Evolutionary conservation across 2,113 vertebrate species (phyloP).

Genomic region (Peromyscus californicus): DNA sequence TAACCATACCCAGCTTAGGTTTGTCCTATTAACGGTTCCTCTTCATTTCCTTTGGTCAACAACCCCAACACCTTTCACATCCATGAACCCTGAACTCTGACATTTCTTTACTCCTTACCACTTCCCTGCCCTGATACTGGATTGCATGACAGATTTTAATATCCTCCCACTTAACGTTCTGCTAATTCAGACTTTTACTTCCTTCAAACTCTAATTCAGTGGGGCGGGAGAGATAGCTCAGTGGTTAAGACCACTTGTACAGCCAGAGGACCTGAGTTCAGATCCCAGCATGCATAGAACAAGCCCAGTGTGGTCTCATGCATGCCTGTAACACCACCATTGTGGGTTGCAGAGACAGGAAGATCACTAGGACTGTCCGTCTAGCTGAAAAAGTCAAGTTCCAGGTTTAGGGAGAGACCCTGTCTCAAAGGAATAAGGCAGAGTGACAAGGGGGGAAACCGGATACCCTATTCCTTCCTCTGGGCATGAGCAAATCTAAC

Average conservation of each 20-base stretch:
- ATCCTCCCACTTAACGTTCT: not conserved
- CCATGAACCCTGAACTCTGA: not conserved
- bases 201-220: slow-evolving; percentile 25
- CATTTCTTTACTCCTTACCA: slow-evolving; percentile 24
- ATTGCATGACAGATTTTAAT: slow-evolving; percentile 1
- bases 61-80: not conserved
- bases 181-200: slow-evolving; percentile 14
- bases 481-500: not conserved
- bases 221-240: not conserved
- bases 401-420: not conserved
- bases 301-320: not conserved
- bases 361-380: not conserved
- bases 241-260: not conserved
- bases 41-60: not conserved
- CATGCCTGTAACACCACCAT: not conserved
- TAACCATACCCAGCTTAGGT: not conserved
- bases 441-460: no score
- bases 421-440: not conserved
- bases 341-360: not conserved
- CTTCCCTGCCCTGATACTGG: not conserved
- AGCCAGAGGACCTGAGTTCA: not conserved
- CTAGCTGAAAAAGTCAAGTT: not conserved
- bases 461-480: no score
- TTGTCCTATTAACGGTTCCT: not conserved
- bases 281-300: not conserved